Conservation (phyloP, 2,113 vertebrate genomes). For the Pseudorhombus dupliciocellatus region DNA sequence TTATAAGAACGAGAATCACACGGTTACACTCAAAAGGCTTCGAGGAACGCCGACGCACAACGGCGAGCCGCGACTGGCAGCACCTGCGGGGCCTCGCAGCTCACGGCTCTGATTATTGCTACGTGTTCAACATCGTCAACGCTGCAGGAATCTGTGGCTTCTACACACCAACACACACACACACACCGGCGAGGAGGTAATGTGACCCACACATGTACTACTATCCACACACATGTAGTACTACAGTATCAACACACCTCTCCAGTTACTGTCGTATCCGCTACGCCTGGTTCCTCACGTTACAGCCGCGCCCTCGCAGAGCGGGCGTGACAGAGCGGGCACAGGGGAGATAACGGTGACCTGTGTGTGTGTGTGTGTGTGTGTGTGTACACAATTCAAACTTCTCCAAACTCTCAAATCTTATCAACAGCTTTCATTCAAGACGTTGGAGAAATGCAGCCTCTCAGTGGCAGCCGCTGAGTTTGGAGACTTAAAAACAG, state of each 20-base stretch:
- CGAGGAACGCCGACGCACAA: slow-evolving; percentile 23
- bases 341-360: slow-evolving; percentile 16
- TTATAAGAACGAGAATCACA: slow-evolving; percentile 16
- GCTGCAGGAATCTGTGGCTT: slow-evolving; percentile 11
- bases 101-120: slow-evolving; percentile 50
- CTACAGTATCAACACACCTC: slow-evolving; percentile 37
- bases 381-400: not conserved
- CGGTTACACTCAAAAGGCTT: slow-evolving; percentile 41
- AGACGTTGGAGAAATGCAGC: not conserved
- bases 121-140: slow-evolving; percentile 31
- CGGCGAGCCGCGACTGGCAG: slow-evolving; percentile 8
- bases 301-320: slow-evolving; percentile 1
- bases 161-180: slow-evolving; percentile 7
- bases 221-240: slow-evolving; percentile 18
- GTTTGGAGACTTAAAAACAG: too few species aligned
- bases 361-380: slow-evolving; percentile 3
- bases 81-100: slow-evolving; percentile 26
- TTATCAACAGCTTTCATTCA: slow-evolving; percentile 1
- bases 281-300: slow-evolving; percentile 5
- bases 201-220: slow-evolving; percentile 7
- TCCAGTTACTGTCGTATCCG: slow-evolving; percentile 33
- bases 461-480: too few species aligned
- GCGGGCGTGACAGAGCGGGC: slow-evolving; percentile 15
- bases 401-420: not conserved
- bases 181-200: too few species aligned